Percentiles rank a stretch among this genome's conserved stretches.
Evolutionary conservation across 2,888 invertebrate species (phyloP).

Genomic region (Galeruca laticollis): DNA sequence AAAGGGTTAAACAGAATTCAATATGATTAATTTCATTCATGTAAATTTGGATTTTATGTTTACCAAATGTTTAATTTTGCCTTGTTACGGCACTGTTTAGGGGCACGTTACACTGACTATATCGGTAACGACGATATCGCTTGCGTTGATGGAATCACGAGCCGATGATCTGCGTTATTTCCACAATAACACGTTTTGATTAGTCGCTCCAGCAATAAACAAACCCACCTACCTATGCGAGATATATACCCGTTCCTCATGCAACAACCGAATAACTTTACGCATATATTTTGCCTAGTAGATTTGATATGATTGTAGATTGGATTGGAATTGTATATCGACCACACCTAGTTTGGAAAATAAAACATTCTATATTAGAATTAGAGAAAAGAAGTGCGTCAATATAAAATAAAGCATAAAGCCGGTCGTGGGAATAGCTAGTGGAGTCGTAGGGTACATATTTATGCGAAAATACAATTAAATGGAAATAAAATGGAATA

Average conservation of each 20-base stretch:
- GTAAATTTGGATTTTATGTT: too few relatives aligned
- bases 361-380: neutral
- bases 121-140: conserved; percentile 19
- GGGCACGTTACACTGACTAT: neutral
- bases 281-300: neutral
- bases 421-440: too few relatives aligned
- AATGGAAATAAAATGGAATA: too few relatives aligned
- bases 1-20: too few relatives aligned
- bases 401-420: too few relatives aligned
- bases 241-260: conserved; percentile 49
- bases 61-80: too few relatives aligned
- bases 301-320: neutral
- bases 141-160: conserved; percentile 51
- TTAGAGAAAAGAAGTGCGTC: too few relatives aligned
- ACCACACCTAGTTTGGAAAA: neutral
- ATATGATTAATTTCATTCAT: too few relatives aligned
- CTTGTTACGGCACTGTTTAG: neutral
- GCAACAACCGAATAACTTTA: conserved; percentile 41
- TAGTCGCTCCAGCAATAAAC: conserved; percentile 51
- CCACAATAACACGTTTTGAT: conserved; percentile 58
- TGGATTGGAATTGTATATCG: neutral
- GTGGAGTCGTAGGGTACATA: too few relatives aligned
- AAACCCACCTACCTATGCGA: conserved; percentile 51
- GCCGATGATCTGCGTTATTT: conserved; percentile 56
- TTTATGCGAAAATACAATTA: too few relatives aligned